phyloP scores from a whole-genome alignment of 2,797 vertebrate species.

The Ammospiza maritima region DNA sequence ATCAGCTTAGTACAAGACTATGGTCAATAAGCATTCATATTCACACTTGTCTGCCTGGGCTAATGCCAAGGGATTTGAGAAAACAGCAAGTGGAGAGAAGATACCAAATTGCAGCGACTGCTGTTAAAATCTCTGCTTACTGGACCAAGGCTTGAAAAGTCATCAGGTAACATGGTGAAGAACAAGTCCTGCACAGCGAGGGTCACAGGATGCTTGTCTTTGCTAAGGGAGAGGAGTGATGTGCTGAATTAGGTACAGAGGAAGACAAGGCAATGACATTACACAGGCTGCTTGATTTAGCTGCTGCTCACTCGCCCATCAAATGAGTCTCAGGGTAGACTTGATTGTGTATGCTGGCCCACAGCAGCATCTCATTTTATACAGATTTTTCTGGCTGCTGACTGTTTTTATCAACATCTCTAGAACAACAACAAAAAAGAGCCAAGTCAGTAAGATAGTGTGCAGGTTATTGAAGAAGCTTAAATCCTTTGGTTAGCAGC shows the following conservation, averaged over 20 bases:
- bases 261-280: background rate
- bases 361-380: background rate
- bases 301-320: background rate
- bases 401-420: slow-evolving; percentile 4
- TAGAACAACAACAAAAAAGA: background rate
- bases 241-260: background rate
- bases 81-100: background rate
- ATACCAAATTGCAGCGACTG: background rate
- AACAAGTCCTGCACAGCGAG: background rate
- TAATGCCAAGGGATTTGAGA: background rate
- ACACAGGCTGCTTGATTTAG: background rate
- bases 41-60: background rate
- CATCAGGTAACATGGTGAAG: background rate
- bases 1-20: background rate
- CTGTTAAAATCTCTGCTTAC: background rate
- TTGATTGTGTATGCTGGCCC: background rate
- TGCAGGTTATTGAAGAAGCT: slow-evolving; percentile 1
- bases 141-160: background rate
- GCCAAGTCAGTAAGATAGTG: background rate
- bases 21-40: background rate
- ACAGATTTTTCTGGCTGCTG: slow-evolving; percentile 42
- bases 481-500: slow-evolving; percentile 9
- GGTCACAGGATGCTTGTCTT: background rate
- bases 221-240: background rate
- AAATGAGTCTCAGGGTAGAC: background rate